Evolutionary conservation across 2,888 invertebrate genomes (phyloP).

Genomic region (Tiphia femorata): DNA sequence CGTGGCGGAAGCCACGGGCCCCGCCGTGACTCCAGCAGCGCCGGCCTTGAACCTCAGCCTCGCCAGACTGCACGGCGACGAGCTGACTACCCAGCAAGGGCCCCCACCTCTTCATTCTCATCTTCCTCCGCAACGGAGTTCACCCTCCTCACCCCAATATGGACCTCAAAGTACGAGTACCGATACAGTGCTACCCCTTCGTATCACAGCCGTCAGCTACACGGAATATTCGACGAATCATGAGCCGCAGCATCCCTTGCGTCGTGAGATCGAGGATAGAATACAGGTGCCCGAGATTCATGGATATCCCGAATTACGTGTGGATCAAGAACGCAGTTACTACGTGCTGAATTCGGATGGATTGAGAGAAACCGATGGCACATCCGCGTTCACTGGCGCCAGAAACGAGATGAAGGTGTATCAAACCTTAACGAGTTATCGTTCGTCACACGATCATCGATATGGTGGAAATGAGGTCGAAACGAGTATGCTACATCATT

Average conservation of each 20-base stretch:
- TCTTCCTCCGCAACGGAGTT: constrained; percentile 42
- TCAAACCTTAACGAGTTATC: constrained; percentile 32
- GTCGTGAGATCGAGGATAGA: constrained; percentile 29
- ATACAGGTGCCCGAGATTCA: constrained; percentile 27
- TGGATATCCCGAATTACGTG: constrained; percentile 21
- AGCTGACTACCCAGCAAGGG: constrained; percentile 51
- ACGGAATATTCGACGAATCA: constrained; percentile 35
- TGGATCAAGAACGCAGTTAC: constrained; percentile 29
- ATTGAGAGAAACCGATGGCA: constrained; percentile 26
- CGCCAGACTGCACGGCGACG: constrained; percentile 70
- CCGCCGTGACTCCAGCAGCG: constrained; percentile 56
- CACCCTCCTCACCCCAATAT: constrained; percentile 71
- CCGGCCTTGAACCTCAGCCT: constrained; percentile 70
- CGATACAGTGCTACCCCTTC: constrained; percentile 22
- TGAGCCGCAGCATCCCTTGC: constrained; percentile 29
- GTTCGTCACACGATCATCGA: constrained; percentile 23
- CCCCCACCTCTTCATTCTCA: constrained; percentile 51
- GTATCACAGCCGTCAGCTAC: constrained; percentile 28
- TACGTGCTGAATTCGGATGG: constrained; percentile 30
- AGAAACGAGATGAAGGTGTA: constrained; percentile 42
- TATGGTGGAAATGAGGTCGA: constrained; percentile 28
- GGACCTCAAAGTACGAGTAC: constrained; percentile 49
- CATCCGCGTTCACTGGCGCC: constrained; percentile 7
- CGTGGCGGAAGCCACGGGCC: constrained; percentile 43
- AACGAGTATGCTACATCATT: too few relatives aligned